Evolutionary conservation across 2,797 vertebrate species (phyloP), one percentile per base, ranked within the genome.

Genomic region (Neopelma chrysocephalum): DNA sequence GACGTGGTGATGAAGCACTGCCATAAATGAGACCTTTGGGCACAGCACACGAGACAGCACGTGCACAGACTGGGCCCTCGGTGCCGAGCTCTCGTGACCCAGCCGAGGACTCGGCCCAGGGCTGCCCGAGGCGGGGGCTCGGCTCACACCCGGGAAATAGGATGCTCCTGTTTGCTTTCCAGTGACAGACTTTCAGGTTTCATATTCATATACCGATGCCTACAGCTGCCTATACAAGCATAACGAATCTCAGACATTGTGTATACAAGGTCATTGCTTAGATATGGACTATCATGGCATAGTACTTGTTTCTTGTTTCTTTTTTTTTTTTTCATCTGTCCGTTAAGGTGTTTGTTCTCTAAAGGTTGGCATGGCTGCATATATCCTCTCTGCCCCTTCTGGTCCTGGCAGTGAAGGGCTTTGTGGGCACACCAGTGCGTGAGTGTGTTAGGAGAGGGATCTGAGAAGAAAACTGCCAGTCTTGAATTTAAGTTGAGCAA

Each of bases 261-360:
- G 94, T 94, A 95, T 94, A 93, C 89, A 93, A 95, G 96, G 91
- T 96, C 82, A 60, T 95, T 93, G 96, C 95, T 89, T 96, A 98
- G 96, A 96, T 97, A 90, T 57, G 83, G 96, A 96, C 95, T 97
- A 92, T 97, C 96, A 94, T 93, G 94, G 92, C 96, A 96, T 86
- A 97, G 82, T 87, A 76, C 82, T 78, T 87, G 64, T 94, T 90
- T 65, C 10, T 40, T n/a, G 36, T 61, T 62, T 42, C 27, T 7
- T 38, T 45, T 43, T 32, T 45, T 48, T 51, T 57, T 91, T 75
- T 72, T 53, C 79, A 77, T 97, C 94, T 90, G 47, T 90, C 84
- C 6, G 5, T 92, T 94, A 93, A 71, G 36, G 71, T 96, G 96
- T 97, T 98, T 98, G 97, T 97, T 97, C 97, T 97, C 97, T 95